Percentiles rank a stretch among this genome's conserved stretches.
phyloP scores from a whole-genome alignment of 2,113 vertebrate genomes.

The Elephantulus edwardii region DNA sequence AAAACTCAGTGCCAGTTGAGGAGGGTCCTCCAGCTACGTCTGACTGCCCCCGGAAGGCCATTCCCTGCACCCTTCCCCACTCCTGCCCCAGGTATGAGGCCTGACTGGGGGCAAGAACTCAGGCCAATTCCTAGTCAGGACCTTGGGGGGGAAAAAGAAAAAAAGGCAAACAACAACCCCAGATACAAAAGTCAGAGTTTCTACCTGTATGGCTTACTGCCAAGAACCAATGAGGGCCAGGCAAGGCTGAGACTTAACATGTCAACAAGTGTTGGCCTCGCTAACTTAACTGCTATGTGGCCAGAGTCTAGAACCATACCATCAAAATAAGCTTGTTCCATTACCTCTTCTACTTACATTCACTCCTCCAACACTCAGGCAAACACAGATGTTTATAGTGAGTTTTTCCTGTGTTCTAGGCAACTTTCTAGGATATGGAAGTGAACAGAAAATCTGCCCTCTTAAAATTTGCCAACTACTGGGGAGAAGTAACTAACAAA shows the following conservation, averaged over 20 bases:
- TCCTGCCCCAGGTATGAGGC: neutral
- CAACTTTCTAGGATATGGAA: neutral
- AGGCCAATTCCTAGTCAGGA: neutral
- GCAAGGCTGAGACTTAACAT: neutral
- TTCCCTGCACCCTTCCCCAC: neutral
- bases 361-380: neutral
- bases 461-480: neutral
- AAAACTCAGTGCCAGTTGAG: conserved; percentile 1
- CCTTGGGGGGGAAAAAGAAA: neutral
- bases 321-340: neutral
- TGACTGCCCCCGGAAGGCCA: too few relatives aligned
- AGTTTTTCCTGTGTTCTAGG: neutral
- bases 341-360: neutral
- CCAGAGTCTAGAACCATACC: neutral
- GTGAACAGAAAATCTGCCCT: neutral
- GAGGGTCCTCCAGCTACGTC: neutral
- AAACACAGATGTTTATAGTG: neutral
- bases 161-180: neutral
- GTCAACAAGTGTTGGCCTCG: neutral
- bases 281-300: neutral
- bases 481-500: neutral
- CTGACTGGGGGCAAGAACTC: neutral
- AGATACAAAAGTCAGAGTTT: neutral
- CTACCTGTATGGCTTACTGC: neutral
- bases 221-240: neutral